Percentiles rank a stretch among this genome's conserved stretches.
phyloP scores from a whole-genome alignment of 2,888 invertebrate species.

The Himalopsyche kuldschensis region DNA sequence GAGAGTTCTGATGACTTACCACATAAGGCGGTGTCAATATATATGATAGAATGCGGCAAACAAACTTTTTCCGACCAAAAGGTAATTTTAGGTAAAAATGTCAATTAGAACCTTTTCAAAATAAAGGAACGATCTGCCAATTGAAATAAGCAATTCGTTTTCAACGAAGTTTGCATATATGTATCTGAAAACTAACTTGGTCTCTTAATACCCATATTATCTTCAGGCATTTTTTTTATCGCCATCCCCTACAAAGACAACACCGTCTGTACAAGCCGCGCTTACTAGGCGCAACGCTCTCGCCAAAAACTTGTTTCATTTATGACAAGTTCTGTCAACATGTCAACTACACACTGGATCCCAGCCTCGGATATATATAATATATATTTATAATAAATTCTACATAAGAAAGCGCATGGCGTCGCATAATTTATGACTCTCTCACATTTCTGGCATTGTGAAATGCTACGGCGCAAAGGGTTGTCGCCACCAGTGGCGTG shows the following conservation, averaged over 20 bases:
- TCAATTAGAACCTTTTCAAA: no score
- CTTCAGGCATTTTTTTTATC: background rate
- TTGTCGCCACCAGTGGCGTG: background rate
- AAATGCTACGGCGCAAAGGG: constrained; percentile 26
- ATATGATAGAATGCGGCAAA: no score
- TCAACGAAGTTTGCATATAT: no score
- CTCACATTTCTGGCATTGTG: constrained; percentile 33
- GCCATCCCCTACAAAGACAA: background rate
- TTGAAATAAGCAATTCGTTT: no score
- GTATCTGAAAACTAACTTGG: no score
- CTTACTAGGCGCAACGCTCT: background rate
- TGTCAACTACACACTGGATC: constrained; percentile 19
- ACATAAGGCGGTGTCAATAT: no score
- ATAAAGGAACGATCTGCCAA: no score
- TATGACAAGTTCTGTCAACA: constrained; percentile 35
- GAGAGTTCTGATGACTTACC: no score
- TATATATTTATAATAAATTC: constrained; percentile 8
- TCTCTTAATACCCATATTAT: no score
- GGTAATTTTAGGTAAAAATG: no score
- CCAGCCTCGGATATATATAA: background rate
- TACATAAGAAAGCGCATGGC: constrained; percentile 14
- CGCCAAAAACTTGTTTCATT: constrained; percentile 28
- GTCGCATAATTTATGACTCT: constrained; percentile 36
- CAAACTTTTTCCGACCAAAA: no score
- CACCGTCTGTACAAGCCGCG: background rate